A percentile compares a stretch with the other conserved stretches of the same genome.
phyloP scores from a whole-genome alignment of 2,113 vertebrate genomes.

The Bubalus kerabau region DNA sequence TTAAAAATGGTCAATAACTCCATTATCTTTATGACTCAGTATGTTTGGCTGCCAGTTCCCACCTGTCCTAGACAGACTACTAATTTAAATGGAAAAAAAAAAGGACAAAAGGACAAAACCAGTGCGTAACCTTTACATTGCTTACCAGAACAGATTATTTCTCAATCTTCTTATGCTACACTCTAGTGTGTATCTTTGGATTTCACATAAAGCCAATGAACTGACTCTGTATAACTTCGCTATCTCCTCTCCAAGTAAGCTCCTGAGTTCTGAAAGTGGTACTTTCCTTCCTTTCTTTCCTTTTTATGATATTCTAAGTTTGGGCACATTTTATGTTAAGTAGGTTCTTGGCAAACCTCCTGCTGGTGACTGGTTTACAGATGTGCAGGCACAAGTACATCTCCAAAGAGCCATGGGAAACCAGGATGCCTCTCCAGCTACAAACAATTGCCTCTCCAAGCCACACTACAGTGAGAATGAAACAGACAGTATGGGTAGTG shows the following conservation, averaged over 20 bases:
- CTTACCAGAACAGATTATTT: neutral
- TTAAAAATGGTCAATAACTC: neutral
- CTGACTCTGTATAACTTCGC: neutral
- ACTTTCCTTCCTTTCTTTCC: neutral
- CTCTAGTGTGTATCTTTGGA: neutral
- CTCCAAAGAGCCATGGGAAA: neutral
- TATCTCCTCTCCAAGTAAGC: neutral
- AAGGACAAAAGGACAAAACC: neutral
- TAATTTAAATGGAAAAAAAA: neutral
- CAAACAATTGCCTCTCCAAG: neutral
- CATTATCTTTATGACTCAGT: neutral
- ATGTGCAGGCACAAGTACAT: neutral
- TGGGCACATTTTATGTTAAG: neutral
- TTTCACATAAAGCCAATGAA: neutral
- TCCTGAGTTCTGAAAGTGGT: neutral
- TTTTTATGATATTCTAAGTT: neutral
- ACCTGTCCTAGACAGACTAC: neutral
- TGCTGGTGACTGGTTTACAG: neutral
- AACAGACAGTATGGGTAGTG: neutral
- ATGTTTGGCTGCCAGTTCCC: neutral
- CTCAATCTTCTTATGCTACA: neutral
- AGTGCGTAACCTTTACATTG: neutral
- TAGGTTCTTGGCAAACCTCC: neutral
- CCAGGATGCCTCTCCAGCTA: neutral
- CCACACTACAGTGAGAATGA: neutral